These are phyloP conservation scores for Parasteatoda lunata DNA, from an alignment of 2,888 invertebrate genomes.

Conservation along the genomic window DNA sequence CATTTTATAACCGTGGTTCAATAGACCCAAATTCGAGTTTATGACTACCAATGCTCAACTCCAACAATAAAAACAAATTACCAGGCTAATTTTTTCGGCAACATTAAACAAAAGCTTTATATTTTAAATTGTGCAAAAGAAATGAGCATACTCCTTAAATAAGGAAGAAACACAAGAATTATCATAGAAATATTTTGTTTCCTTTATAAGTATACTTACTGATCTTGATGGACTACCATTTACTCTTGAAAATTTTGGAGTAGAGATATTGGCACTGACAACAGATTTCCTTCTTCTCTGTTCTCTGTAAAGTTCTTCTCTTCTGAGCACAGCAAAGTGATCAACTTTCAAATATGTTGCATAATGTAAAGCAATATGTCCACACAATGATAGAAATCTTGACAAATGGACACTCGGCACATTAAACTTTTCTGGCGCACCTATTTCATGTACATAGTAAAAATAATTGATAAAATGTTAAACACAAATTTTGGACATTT, in stretches of 20 bases:
- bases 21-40: no score
- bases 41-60: no score
- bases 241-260: constrained; percentile 25
- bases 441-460: background rate
- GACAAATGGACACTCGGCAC: constrained; percentile 72
- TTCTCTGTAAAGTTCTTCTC: constrained; percentile 71
- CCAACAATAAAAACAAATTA: no score
- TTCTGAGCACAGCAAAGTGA: constrained; percentile 87
- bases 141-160: no score
- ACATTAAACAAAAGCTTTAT: no score
- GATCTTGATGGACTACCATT: constrained; percentile 15
- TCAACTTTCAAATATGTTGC: constrained; percentile 87
- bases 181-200: background rate
- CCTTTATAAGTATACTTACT: constrained; percentile 4
- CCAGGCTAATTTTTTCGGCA: no score
- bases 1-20: no score
- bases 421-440: background rate
- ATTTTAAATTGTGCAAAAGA: no score
- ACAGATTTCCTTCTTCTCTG: constrained; percentile 39
- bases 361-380: constrained; percentile 85
- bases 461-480: no score
- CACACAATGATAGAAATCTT: constrained; percentile 79
- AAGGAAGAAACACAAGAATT: no score
- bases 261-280: constrained; percentile 11
- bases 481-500: no score